These are phyloP conservation scores for Apomyelois bistriatella DNA, from an alignment of 2,888 invertebrate species.

Conservation along the genomic window DNA sequence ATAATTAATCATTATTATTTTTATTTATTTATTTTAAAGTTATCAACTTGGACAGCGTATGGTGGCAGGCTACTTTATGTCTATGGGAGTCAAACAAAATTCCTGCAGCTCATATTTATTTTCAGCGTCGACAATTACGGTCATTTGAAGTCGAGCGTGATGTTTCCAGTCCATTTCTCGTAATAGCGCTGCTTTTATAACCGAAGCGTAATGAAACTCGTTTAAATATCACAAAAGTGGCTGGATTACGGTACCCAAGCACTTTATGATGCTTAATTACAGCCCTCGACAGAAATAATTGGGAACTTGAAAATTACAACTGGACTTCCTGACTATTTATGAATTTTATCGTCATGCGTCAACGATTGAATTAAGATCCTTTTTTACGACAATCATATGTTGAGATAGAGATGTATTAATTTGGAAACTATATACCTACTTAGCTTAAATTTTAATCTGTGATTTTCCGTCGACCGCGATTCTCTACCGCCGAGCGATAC, in stretches of 20 bases:
- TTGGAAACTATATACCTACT: no score
- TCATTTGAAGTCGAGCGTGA: constrained; percentile 67
- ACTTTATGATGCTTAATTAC: constrained; percentile 77
- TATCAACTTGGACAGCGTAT: neutral
- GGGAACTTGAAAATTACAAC: constrained; percentile 67
- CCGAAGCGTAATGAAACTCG: constrained; percentile 75
- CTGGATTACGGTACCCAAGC: constrained; percentile 67
- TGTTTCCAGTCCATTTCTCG: constrained; percentile 75
- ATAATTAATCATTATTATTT: no score
- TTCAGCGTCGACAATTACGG: constrained; percentile 60
- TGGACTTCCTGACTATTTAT: constrained; percentile 57
- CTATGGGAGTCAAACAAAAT: constrained; percentile 35
- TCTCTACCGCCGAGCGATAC: no score
- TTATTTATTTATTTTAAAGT: no score
- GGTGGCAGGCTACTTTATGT: constrained; percentile 3
- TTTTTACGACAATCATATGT: no score
- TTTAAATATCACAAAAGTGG: constrained; percentile 78
- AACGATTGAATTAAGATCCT: no score
- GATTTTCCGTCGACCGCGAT: no score
- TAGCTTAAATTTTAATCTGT: no score
- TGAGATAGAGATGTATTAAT: no score
- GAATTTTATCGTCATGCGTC: constrained; percentile 26
- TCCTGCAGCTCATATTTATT: constrained; percentile 44
- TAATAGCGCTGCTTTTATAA: constrained; percentile 72
- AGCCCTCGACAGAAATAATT: constrained; percentile 73